Percentiles rank a stretch among this genome's conserved stretches.
Conservation (phyloP, 2,113 vertebrate genomes). For the Bufo gargarizans region DNA sequence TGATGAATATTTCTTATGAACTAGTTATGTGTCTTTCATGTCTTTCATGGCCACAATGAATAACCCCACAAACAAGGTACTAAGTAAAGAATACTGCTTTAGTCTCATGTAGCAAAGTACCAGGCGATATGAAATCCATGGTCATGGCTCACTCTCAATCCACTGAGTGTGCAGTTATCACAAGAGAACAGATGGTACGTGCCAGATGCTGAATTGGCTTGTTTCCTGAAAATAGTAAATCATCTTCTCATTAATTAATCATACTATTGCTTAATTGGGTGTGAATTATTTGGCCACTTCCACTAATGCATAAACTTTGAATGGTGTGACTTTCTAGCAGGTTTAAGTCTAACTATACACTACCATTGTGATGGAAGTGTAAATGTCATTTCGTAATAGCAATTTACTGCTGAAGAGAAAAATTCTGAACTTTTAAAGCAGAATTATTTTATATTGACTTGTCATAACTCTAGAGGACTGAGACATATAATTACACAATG, state of each 20-base stretch:
- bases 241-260: constrained; percentile 43
- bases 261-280: constrained; percentile 36
- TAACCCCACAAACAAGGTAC: not conserved
- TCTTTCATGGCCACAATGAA: not conserved
- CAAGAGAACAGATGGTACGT: constrained; percentile 26
- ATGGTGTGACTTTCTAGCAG: not conserved
- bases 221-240: constrained; percentile 20
- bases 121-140: not conserved
- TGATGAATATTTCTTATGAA: not conserved
- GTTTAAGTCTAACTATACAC: not conserved
- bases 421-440: not conserved
- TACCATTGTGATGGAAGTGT: not conserved
- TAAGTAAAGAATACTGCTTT: not conserved
- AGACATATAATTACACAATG: not conserved
- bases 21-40: not conserved
- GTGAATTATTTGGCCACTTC: not conserved
- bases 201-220: constrained; percentile 27
- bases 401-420: not conserved
- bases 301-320: not conserved
- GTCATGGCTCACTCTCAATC: not conserved
- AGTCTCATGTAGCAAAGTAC: too few relatives aligned
- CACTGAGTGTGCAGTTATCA: not conserved
- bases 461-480: not conserved
- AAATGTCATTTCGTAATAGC: not conserved
- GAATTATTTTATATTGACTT: not conserved